Conservation (phyloP, 2,113 vertebrate species). For the Catharus minimus region DNA sequence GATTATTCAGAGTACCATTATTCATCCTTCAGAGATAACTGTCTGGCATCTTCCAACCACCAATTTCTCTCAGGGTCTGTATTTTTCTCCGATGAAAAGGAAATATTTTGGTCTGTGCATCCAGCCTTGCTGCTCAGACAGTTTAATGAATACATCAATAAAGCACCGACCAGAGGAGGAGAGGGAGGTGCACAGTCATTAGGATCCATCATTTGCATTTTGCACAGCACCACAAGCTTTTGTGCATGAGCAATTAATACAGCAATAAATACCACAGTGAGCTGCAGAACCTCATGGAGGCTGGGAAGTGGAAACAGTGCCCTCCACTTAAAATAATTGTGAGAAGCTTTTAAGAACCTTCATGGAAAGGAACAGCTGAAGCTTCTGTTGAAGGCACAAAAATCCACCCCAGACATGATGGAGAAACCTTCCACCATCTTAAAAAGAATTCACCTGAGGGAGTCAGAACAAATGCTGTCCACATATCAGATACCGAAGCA, state of each 20-base stretch:
- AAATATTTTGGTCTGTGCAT: constrained; percentile 7
- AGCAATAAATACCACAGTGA: background rate
- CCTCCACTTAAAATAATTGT: background rate
- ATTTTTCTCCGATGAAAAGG: background rate
- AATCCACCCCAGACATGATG: background rate
- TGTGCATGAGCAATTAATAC: constrained; percentile 22
- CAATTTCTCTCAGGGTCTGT: background rate
- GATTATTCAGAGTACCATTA: background rate
- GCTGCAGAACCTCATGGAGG: background rate
- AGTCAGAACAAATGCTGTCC: background rate
- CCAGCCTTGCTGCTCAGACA: background rate
- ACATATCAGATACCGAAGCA: background rate
- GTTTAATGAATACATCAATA: constrained; percentile 51
- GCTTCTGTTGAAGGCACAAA: background rate
- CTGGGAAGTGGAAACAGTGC: background rate
- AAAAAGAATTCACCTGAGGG: background rate
- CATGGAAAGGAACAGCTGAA: background rate
- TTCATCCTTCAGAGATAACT: background rate
- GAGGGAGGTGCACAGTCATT: constrained; percentile 26
- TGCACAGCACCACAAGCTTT: constrained; percentile 18
- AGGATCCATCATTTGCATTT: constrained; percentile 39
- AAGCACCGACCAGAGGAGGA: background rate
- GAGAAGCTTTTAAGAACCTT: background rate
- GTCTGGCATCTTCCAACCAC: background rate
- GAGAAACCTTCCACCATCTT: background rate